Conservation (phyloP, 2,888 invertebrate species). For the Shargacucullia verbasci region DNA sequence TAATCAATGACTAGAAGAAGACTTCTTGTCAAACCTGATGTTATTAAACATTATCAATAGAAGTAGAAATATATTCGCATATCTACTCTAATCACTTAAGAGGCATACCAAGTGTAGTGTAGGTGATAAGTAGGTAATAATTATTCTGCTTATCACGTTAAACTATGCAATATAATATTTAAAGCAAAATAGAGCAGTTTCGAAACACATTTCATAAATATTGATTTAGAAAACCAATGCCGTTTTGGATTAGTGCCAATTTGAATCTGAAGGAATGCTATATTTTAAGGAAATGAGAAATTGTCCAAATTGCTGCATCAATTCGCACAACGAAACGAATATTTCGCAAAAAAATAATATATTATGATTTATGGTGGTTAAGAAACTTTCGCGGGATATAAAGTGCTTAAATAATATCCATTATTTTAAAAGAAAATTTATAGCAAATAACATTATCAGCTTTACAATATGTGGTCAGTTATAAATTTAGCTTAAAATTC, state of each 20-base stretch:
- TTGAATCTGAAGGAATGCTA: conserved; percentile 19
- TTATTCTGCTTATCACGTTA: too few relatives aligned
- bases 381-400: neutral
- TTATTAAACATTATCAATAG: too few relatives aligned
- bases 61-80: too few relatives aligned
- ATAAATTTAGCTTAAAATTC: too few relatives aligned
- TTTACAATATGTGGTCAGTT: conserved; percentile 2
- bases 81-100: too few relatives aligned
- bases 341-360: conserved; percentile 14
- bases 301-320: conserved; percentile 20
- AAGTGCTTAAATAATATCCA: conserved; percentile 1
- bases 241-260: conserved; percentile 41
- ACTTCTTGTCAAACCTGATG: too few relatives aligned
- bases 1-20: too few relatives aligned
- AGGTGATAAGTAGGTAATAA: too few relatives aligned
- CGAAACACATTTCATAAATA: too few relatives aligned
- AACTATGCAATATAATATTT: too few relatives aligned
- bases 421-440: conserved; percentile 21
- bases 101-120: too few relatives aligned
- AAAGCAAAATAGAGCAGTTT: too few relatives aligned
- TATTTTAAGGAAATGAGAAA: conserved; percentile 25
- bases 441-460: neutral
- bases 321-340: conserved; percentile 6
- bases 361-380: conserved; percentile 17
- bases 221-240: neutral